phyloP scores from a whole-genome alignment of 2,797 vertebrate genomes.

The Passerculus sandwichensis region DNA sequence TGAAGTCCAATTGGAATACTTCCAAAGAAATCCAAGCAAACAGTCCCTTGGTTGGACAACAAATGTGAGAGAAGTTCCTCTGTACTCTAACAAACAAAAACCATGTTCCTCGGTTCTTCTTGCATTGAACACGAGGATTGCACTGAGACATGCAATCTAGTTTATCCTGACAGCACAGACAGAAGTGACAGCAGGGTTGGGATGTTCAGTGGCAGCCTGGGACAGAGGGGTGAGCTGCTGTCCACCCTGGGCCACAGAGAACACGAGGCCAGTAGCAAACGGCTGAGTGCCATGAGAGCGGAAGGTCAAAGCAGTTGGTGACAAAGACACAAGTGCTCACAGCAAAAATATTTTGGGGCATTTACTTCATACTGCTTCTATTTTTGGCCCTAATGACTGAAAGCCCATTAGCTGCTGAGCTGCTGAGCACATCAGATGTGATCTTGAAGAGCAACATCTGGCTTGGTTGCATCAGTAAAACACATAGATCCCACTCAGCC shows the following conservation, averaged over 20 bases:
- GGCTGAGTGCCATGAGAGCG: rapidly evolving
- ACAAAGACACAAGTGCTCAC: background rate
- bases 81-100: background rate
- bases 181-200: background rate
- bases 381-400: background rate
- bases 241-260: background rate
- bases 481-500: background rate
- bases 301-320: background rate
- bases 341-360: background rate
- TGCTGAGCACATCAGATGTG: background rate
- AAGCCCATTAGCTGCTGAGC: background rate
- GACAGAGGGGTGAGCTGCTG: background rate
- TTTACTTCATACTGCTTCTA: background rate
- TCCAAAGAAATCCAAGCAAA: background rate
- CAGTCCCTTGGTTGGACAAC: background rate
- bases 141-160: background rate
- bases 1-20: background rate
- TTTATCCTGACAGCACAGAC: background rate
- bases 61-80: background rate
- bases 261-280: rapidly evolving
- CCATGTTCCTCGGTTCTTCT: background rate
- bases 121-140: background rate
- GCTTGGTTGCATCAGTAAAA: background rate
- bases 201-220: background rate
- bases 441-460: background rate